These are phyloP conservation scores for Bugulina stolonifera DNA, from an alignment of 2,888 invertebrate genomes.

Conservation along the genomic window DNA sequence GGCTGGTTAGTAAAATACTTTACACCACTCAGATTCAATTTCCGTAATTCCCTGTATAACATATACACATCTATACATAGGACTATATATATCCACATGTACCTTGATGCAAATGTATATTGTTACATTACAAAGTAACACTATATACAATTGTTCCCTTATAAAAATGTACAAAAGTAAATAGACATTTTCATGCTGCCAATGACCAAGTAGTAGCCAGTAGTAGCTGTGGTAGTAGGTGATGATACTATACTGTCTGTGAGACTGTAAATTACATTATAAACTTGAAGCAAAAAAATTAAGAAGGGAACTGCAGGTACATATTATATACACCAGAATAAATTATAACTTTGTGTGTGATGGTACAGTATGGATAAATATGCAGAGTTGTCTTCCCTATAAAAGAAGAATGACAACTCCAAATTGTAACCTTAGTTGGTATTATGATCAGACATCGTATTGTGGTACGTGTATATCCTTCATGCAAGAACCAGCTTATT, in stretches of 20 bases:
- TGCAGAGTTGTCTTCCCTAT: not conserved
- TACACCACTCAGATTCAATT: conserved; percentile 8
- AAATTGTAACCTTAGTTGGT: not conserved
- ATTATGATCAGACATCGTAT: not conserved
- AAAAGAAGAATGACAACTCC: not conserved
- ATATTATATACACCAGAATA: not conserved
- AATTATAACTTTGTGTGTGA: not conserved
- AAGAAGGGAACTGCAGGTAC: no score
- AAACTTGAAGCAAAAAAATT: not conserved
- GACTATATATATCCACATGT: not conserved
- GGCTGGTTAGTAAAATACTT: conserved; percentile 22
- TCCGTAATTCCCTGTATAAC: conserved; percentile 17
- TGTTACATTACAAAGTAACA: no score
- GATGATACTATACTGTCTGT: not conserved
- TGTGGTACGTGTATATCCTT: no score
- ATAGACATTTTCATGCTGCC: no score
- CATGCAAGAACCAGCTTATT: no score
- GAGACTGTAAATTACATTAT: not conserved
- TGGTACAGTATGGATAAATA: no score
- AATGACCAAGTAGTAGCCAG: no score
- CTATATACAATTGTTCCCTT: no score
- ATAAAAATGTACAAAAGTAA: no score
- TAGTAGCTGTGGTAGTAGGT: not conserved
- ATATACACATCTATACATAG: not conserved
- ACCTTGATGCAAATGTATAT: not conserved